Evolutionary conservation across 2,888 invertebrate genomes (phyloP).

Genomic region (Oligia strigilis): DNA sequence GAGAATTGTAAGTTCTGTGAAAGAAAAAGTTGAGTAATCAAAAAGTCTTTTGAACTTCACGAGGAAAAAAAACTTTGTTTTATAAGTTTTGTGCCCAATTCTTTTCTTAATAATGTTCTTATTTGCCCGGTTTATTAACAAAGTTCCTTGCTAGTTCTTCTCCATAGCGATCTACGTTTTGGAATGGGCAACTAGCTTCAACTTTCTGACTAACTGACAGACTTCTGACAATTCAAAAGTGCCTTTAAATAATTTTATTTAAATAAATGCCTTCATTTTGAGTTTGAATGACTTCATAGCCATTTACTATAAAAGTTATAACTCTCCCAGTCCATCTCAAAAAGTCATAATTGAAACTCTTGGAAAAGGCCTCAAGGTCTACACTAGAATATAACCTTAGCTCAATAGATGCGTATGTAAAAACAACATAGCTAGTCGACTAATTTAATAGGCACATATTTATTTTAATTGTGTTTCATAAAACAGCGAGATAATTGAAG

Average conservation of each 20-base stretch:
- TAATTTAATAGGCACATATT: conserved; percentile 3
- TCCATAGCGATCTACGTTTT: neutral
- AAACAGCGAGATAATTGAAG: conserved; percentile 55
- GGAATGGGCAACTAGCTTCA: neutral
- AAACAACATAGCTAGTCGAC: neutral
- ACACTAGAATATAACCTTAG: neutral
- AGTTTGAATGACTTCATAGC: neutral
- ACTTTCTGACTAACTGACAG: neutral
- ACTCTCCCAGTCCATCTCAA: neutral
- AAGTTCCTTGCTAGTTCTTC: neutral
- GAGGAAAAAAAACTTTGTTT: neutral
- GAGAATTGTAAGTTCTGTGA: neutral
- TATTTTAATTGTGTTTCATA: conserved; percentile 46
- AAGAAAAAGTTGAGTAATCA: neutral
- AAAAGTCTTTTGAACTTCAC: neutral
- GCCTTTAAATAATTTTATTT: neutral
- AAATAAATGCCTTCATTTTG: neutral
- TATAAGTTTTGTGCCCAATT: neutral
- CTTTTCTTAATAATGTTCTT: rapidly evolving
- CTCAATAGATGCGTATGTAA: neutral
- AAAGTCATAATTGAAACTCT: neutral
- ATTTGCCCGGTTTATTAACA: no score
- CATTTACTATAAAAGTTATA: neutral
- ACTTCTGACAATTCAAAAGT: neutral
- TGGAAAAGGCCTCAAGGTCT: neutral